Percentiles rank a stretch among this genome's conserved stretches.
These are phyloP conservation scores for Atlantisia rogersi DNA, from an alignment of 2,113 vertebrate genomes.

Conservation along the genomic window DNA sequence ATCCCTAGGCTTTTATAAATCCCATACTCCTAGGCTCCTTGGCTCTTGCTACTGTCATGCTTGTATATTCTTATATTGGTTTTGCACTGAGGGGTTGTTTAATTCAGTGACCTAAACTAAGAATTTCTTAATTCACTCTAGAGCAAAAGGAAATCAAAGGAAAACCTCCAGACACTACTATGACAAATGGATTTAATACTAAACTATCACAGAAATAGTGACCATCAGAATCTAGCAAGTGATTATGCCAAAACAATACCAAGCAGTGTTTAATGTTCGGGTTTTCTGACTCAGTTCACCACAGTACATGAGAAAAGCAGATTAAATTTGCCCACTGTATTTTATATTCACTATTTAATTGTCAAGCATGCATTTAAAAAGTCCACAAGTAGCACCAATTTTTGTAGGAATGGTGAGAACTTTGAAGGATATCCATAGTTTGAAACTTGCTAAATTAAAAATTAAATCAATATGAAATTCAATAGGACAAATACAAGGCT, in stretches of 20 bases:
- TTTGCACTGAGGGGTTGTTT: not conserved
- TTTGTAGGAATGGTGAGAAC: not conserved
- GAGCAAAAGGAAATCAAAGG: not conserved
- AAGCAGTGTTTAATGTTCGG: not conserved
- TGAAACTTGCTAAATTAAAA: not conserved
- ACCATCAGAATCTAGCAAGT: not conserved
- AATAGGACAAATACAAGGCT: not conserved
- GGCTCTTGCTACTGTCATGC: not conserved
- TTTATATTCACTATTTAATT: not conserved
- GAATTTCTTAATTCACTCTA: not conserved
- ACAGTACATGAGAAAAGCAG: not conserved
- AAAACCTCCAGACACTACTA: not conserved
- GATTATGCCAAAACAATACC: not conserved
- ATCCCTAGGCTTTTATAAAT: not conserved
- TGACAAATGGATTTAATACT: not conserved
- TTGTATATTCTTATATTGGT: not conserved
- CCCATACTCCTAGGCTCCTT: not conserved
- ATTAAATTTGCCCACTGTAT: not conserved
- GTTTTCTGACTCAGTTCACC: not conserved
- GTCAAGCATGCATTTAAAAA: not conserved
- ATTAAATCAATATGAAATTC: too few relatives aligned
- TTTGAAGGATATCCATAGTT: not conserved
- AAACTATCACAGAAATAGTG: not conserved
- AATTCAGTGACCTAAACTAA: not conserved
- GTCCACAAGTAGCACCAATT: not conserved